Conservation (phyloP, 2,113 vertebrate genomes). For the Pteronura brasiliensis region DNA sequence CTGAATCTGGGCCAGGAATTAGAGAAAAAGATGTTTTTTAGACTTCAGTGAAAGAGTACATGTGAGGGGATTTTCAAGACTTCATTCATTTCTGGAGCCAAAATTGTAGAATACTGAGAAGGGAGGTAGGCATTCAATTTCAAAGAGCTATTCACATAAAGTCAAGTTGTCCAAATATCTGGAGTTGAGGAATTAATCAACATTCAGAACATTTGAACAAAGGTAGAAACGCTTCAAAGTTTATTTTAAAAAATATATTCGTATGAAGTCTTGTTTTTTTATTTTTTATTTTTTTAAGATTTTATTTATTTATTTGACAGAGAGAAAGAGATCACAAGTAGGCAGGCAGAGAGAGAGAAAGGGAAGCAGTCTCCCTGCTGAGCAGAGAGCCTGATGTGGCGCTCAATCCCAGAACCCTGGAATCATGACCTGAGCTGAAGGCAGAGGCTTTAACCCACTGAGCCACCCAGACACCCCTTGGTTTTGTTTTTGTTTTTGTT, state of each 20-base stretch:
- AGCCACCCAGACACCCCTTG: no score
- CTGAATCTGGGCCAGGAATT: constrained; percentile 2
- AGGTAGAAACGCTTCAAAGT: not conserved
- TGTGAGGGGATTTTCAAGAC: not conserved
- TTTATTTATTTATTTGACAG: no score
- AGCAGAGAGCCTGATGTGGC: no score
- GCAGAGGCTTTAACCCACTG: no score
- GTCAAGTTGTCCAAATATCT: not conserved
- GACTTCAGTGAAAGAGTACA: not conserved
- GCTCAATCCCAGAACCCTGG: no score
- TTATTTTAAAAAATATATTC: not conserved
- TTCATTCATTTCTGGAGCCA: not conserved
- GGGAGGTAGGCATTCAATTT: not conserved
- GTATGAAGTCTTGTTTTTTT: not conserved
- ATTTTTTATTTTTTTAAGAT: no score
- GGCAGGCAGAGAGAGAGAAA: no score
- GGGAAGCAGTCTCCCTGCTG: no score
- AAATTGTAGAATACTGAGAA: not conserved
- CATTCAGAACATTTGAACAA: not conserved
- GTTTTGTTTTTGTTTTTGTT: not conserved
- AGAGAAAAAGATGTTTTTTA: not conserved
- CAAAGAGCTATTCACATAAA: not conserved
- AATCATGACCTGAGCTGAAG: no score
- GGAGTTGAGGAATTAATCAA: not conserved
- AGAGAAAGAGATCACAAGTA: no score